Evolutionary conservation across 1,140 invertebrate genomes (phyloP).

Genomic region (Trachymyrmex septentrionalis): DNA sequence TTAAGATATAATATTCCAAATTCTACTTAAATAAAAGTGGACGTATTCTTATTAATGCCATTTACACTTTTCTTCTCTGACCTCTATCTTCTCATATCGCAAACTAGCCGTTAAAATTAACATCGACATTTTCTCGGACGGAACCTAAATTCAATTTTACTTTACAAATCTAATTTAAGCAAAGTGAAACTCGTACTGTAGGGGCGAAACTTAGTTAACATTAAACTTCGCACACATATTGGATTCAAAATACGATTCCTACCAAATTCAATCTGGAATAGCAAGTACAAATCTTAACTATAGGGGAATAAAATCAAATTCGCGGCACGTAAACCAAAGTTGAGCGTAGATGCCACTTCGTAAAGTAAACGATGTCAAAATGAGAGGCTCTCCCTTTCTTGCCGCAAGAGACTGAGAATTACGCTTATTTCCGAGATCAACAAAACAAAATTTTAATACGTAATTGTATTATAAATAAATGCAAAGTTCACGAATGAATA

Average conservation of each 20-base stretch:
- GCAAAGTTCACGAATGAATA: neutral
- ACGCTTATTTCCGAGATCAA: neutral
- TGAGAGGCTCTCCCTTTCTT: neutral
- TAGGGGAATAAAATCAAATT: conserved; percentile 40
- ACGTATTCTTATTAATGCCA: neutral
- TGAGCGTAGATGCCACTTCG: conserved; percentile 14
- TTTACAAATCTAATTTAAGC: conserved; percentile 42
- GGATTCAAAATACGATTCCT: conserved; percentile 53
- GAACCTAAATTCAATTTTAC: conserved; percentile 33
- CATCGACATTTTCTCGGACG: conserved; percentile 18
- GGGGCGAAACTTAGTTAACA: conserved; percentile 41
- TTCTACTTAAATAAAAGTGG: neutral
- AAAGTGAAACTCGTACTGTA: conserved; percentile 29
- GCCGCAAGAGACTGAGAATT: neutral
- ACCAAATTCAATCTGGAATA: conserved; percentile 35
- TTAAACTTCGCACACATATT: conserved; percentile 47
- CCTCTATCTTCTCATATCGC: neutral
- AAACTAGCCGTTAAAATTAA: conserved; percentile 1
- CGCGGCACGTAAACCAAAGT: conserved; percentile 30
- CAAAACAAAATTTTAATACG: conserved; percentile 23
- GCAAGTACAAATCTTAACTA: conserved; percentile 31
- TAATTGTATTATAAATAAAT: conserved; percentile 22
- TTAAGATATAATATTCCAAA: neutral
- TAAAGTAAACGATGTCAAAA: conserved; percentile 17
- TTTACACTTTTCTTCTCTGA: neutral